A percentile compares a stretch with the other conserved stretches of the same genome.
Conservation (phyloP, 2,888 invertebrate genomes). For the Ferdinandea cuprea region DNA sequence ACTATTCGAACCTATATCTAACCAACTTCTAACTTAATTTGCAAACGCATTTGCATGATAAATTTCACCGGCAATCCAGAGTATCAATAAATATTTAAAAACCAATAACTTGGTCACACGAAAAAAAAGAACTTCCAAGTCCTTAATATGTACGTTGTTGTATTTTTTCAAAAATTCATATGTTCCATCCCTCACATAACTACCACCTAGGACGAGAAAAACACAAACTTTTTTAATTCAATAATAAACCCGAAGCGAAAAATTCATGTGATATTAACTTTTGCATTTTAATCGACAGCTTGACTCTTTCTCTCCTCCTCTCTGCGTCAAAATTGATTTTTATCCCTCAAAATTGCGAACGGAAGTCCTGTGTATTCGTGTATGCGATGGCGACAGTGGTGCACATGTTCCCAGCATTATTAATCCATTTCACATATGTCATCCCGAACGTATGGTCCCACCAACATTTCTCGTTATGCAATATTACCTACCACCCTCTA, state of each 20-base stretch:
- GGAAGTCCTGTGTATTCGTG: slow-evolving; percentile 33
- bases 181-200: not conserved
- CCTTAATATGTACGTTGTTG: not conserved
- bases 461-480: slow-evolving; percentile 8
- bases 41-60: not conserved
- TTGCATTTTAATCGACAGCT: slow-evolving; percentile 68
- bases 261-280: slow-evolving; percentile 56
- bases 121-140: not conserved
- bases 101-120: slow-evolving; percentile 34
- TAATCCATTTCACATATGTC: slow-evolving; percentile 69
- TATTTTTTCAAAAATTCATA: slow-evolving; percentile 15
- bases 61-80: slow-evolving; percentile 3
- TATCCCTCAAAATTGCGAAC: slow-evolving; percentile 52
- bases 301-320: not conserved
- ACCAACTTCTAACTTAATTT: not conserved
- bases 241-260: slow-evolving; percentile 35
- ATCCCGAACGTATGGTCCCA: slow-evolving; percentile 23
- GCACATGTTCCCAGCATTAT: slow-evolving; percentile 68
- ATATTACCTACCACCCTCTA: slow-evolving; percentile 2
- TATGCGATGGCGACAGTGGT: not conserved
- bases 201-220: slow-evolving; percentile 3
- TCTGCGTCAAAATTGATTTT: slow-evolving; percentile 58
- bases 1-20: not conserved
- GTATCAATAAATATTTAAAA: slow-evolving; percentile 49
- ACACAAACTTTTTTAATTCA: slow-evolving; percentile 50